Percentiles rank a stretch among this genome's conserved stretches.
These are phyloP conservation scores for Crax fasciolata DNA, from an alignment of 2,797 vertebrate species.

Conservation along the genomic window DNA sequence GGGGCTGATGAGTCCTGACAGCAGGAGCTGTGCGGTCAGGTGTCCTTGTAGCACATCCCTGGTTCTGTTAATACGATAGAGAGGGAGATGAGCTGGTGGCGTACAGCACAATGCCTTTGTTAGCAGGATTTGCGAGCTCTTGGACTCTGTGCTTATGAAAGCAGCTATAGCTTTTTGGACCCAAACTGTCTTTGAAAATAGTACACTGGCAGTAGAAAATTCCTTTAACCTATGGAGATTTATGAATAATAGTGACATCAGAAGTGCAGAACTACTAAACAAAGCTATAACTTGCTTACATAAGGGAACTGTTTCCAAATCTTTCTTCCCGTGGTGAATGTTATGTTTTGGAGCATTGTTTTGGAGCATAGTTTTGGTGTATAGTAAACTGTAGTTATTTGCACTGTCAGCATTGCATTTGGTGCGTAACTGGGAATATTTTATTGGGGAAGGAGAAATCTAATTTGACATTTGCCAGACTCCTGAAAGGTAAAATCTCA, in stretches of 20 bases:
- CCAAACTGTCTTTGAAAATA: neutral
- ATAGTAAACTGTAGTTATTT: slow-evolving; percentile 30
- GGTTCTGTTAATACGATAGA: slow-evolving; percentile 4
- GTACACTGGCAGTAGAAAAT: neutral
- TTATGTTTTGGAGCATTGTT: slow-evolving; percentile 52
- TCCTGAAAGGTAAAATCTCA: neutral
- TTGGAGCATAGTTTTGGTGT: slow-evolving; percentile 47
- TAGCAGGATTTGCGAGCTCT: slow-evolving; percentile 27
- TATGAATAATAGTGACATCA: slow-evolving; percentile 59
- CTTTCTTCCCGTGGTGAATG: slow-evolving; percentile 43
- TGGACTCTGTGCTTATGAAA: neutral
- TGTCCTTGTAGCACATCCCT: slow-evolving; percentile 21
- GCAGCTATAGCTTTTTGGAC: neutral
- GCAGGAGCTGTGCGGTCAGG: neutral
- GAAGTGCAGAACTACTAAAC: slow-evolving; percentile 41
- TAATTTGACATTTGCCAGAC: neutral
- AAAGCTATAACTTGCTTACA: slow-evolving; percentile 51
- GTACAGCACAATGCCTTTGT: neutral
- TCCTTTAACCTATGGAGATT: slow-evolving; percentile 43
- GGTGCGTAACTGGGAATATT: neutral
- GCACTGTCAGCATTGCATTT: slow-evolving; percentile 7
- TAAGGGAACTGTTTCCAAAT: slow-evolving; percentile 47
- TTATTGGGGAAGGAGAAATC: neutral
- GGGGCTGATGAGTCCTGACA: slow-evolving; percentile 40
- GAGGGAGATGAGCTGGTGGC: slow-evolving; percentile 28